These are phyloP conservation scores for Marronus borbonicus DNA, from an alignment of 2,888 invertebrate genomes.

Conservation along the genomic window DNA sequence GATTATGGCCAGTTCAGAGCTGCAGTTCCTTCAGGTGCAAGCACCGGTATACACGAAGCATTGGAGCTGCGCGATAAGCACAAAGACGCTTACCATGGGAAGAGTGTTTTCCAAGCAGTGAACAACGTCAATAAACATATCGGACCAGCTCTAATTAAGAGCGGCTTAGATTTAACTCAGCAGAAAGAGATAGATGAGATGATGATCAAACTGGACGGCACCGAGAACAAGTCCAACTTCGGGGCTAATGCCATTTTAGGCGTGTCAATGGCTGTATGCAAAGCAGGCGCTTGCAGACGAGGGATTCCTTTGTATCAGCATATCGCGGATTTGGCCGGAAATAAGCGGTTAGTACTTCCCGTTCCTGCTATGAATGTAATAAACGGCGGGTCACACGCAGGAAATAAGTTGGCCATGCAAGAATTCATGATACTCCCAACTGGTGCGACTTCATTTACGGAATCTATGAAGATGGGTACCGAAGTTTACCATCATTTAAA, in stretches of 20 bases:
- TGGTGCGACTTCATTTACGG: constrained; percentile 92
- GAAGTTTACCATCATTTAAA: constrained; percentile 96
- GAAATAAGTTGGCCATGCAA: constrained; percentile 96
- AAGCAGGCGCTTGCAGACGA: constrained; percentile 98
- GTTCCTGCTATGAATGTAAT: constrained; percentile 99
- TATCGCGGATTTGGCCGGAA: constrained; percentile 96
- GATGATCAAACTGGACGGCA: constrained; percentile 92
- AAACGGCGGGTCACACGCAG: constrained; percentile 99
- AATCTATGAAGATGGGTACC: constrained; percentile 98
- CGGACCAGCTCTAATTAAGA: constrained; percentile 84
- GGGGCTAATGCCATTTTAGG: constrained; percentile 99
- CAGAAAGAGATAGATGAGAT: constrained; percentile 92
- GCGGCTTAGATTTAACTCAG: constrained; percentile 88
- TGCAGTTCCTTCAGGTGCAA: constrained; percentile 98
- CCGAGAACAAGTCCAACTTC: constrained; percentile 96
- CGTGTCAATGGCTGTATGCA: constrained; percentile 96
- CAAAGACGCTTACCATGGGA: constrained; percentile 93
- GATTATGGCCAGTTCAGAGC: constrained; percentile 90
- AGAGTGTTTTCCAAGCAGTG: constrained; percentile 95
- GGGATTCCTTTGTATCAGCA: constrained; percentile 87
- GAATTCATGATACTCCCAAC: constrained; percentile 68
- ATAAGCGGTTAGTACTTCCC: constrained; percentile 91
- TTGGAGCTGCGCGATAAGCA: constrained; percentile 95
- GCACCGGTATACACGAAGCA: constrained; percentile 96
- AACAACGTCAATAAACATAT: constrained; percentile 89